Percentiles rank a stretch among this genome's conserved stretches.
phyloP scores from a whole-genome alignment of 2,888 invertebrate genomes.

The Stenichneumon culpator region DNA sequence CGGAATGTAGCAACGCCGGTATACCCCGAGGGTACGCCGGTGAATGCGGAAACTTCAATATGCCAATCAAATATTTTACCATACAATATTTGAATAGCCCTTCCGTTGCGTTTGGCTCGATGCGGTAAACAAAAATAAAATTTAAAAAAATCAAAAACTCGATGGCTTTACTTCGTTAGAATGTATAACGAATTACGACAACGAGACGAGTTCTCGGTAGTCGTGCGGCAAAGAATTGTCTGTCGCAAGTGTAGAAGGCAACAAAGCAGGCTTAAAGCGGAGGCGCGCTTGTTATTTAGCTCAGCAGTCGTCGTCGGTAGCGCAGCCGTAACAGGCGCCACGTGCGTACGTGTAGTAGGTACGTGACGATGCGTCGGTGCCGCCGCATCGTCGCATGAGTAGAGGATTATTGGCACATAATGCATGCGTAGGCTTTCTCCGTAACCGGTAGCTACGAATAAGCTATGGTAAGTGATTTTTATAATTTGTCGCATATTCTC shows the following conservation, averaged over 20 bases:
- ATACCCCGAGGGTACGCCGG: background rate
- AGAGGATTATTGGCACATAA: conserved; percentile 52
- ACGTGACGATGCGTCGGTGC: conserved; percentile 52
- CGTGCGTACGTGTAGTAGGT: conserved; percentile 56
- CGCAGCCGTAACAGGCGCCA: conserved; percentile 66
- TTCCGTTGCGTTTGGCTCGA: background rate
- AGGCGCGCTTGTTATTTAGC: conserved; percentile 59
- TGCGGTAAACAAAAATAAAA: background rate
- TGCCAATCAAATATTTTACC: background rate
- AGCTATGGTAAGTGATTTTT: conserved; percentile 1
- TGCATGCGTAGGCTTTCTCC: conserved; percentile 33
- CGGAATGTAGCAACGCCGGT: background rate
- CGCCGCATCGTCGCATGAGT: conserved; percentile 31
- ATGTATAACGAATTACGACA: background rate
- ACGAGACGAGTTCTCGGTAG: background rate
- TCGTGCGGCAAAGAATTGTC: conserved; percentile 8
- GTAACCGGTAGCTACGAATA: background rate
- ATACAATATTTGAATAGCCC: background rate
- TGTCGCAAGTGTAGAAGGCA: background rate
- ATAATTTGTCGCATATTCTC: conserved; percentile 12
- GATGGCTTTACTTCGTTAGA: background rate
- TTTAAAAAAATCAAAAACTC: background rate
- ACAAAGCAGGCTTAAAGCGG: conserved; percentile 10
- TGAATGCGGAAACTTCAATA: background rate
- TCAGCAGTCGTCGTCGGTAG: conserved; percentile 45